phyloP scores from a whole-genome alignment of 2,797 vertebrate genomes.

The Eupleurogrammus muticus region DNA sequence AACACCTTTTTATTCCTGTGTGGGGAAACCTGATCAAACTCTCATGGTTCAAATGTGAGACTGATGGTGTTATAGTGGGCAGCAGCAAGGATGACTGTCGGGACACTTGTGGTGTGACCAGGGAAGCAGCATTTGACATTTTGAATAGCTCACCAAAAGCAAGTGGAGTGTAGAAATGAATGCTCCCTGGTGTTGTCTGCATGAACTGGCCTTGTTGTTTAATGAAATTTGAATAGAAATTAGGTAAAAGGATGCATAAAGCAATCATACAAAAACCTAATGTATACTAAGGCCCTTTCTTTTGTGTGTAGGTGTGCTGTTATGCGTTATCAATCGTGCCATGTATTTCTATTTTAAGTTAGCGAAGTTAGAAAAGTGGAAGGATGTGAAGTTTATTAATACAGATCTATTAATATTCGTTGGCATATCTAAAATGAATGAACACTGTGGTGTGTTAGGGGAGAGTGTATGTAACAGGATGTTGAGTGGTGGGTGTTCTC shows the following conservation, averaged over 20 bases:
- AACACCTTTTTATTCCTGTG: too few relatives aligned
- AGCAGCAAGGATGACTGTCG: background rate
- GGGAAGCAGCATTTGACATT: background rate
- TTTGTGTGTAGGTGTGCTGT: background rate
- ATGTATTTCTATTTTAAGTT: conserved; percentile 7
- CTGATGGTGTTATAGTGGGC: background rate
- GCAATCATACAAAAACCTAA: background rate
- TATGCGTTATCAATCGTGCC: background rate
- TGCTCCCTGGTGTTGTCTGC: background rate
- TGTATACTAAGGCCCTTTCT: too few relatives aligned
- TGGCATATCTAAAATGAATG: conserved; percentile 12
- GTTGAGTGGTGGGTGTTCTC: conserved; percentile 40
- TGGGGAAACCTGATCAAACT: background rate
- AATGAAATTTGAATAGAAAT: too few relatives aligned
- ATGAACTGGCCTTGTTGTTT: too few relatives aligned
- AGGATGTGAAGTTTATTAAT: conserved; percentile 17
- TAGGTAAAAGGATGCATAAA: background rate
- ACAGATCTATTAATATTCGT: conserved; percentile 1
- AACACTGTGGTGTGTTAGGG: background rate
- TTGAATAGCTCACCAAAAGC: background rate
- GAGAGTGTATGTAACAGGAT: conserved; percentile 35
- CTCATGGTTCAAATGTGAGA: background rate
- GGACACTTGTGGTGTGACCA: background rate
- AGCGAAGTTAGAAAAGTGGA: background rate
- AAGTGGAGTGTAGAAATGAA: background rate